phyloP scores from a whole-genome alignment of 2,113 vertebrate species.

The Ageneiosus marmoratus region DNA sequence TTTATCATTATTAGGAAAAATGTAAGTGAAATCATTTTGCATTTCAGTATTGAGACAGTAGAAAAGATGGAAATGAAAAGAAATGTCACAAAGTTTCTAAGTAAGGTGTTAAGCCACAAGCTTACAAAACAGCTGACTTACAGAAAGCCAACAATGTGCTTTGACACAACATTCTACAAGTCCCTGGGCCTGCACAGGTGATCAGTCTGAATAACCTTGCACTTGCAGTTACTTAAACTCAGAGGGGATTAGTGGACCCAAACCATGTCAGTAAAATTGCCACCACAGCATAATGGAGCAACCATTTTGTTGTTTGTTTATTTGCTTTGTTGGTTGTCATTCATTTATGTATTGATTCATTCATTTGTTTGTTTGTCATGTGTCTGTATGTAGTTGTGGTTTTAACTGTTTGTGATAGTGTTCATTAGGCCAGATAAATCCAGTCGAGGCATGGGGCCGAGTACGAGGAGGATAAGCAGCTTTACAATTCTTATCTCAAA shows the following conservation, averaged over 20 bases:
- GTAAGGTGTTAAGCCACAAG: not conserved
- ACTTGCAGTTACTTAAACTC: not conserved
- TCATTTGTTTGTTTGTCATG: not conserved
- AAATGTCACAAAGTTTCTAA: not conserved
- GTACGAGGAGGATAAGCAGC: constrained; percentile 20
- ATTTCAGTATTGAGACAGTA: not conserved
- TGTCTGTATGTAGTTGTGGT: not conserved
- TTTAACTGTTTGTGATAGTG: not conserved
- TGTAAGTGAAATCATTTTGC: not conserved
- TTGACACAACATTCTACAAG: not conserved
- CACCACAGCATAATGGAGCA: not conserved
- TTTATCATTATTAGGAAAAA: not conserved
- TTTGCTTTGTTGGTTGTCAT: not conserved
- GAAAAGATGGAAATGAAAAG: not conserved
- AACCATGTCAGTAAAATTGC: not conserved
- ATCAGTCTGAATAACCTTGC: not conserved
- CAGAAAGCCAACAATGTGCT: not conserved
- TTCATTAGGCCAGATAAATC: constrained; percentile 15
- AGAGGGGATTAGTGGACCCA: not conserved
- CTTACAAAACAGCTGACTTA: not conserved
- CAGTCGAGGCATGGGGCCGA: not conserved
- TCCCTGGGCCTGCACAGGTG: not conserved
- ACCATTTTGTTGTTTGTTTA: not conserved
- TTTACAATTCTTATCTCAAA: constrained; percentile 13
- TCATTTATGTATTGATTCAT: not conserved